A percentile compares a stretch with the other conserved stretches of the same genome.
Conservation (phyloP, 2,888 invertebrate genomes). For the Eupelmus urozonus region DNA sequence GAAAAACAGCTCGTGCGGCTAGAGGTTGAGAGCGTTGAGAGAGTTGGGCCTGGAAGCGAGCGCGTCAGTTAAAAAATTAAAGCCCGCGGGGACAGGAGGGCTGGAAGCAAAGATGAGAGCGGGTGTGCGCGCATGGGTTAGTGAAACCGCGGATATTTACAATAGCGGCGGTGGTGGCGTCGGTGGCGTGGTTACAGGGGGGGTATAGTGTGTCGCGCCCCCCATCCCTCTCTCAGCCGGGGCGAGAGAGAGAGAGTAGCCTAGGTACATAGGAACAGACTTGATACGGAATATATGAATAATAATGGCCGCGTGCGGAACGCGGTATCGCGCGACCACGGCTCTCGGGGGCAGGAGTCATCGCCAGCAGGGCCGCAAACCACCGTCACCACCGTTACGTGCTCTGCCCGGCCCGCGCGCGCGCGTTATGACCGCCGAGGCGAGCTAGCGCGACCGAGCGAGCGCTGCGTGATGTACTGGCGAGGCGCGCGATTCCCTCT, state of each 20-base stretch:
- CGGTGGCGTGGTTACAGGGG: background rate
- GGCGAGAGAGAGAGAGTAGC: background rate
- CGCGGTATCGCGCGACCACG: constrained; percentile 70
- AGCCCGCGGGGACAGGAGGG: background rate
- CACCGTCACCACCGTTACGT: constrained; percentile 61
- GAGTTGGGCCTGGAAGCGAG: constrained; percentile 4
- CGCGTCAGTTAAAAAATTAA: background rate
- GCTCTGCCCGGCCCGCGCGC: too few species aligned
- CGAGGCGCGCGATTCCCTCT: constrained; percentile 72
- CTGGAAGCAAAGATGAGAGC: constrained; percentile 6
- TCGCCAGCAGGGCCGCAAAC: constrained; percentile 61
- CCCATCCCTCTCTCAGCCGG: background rate
- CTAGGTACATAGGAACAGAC: constrained; percentile 68
- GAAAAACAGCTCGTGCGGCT: too few species aligned
- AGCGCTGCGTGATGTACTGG: constrained; percentile 61
- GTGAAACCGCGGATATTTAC: constrained; percentile 57
- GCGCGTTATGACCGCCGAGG: constrained; percentile 59
- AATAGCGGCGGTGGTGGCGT: constrained; percentile 3
- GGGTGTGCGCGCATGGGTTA: constrained; percentile 13
- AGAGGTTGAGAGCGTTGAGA: too few species aligned
- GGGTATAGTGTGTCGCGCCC: constrained; percentile 25
- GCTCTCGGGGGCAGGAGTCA: constrained; percentile 48
- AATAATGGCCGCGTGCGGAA: constrained; percentile 72
- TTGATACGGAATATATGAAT: constrained; percentile 77
- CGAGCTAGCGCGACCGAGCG: too few species aligned